These are phyloP conservation scores for Stegostoma tigrinum DNA, from an alignment of 2,113 vertebrate genomes.

Conservation along the genomic window DNA sequence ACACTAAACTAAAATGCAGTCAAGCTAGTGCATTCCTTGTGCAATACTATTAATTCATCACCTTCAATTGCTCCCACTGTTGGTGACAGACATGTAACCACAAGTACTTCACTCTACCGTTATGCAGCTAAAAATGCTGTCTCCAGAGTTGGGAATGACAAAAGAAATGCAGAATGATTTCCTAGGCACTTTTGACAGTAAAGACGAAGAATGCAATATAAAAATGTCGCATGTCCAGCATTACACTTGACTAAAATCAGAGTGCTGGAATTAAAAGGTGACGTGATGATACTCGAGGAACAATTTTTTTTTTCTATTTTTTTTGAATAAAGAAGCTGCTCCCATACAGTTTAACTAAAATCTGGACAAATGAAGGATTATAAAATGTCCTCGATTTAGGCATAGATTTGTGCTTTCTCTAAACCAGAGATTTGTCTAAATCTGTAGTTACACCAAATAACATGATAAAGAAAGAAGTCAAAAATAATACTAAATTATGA, in stretches of 20 bases:
- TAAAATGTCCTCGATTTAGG: background rate
- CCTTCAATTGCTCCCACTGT: background rate
- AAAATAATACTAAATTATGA: background rate
- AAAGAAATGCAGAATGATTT: background rate
- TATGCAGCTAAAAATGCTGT: background rate
- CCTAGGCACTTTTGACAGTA: background rate
- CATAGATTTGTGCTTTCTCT: background rate
- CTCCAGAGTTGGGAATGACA: background rate
- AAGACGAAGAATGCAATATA: background rate
- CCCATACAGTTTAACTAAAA: background rate
- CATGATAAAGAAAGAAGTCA: background rate
- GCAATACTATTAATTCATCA: conserved; percentile 23
- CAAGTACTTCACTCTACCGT: background rate
- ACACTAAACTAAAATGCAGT: conserved; percentile 15
- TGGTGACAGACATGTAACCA: background rate
- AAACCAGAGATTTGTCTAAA: background rate
- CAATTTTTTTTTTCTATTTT: background rate
- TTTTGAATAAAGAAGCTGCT: background rate
- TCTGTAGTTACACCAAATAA: background rate
- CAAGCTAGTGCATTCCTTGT: background rate
- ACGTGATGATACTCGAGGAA: background rate
- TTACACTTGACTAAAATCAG: background rate
- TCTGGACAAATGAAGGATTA: background rate
- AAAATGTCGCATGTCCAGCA: background rate
- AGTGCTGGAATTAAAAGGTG: background rate